Evolutionary conservation across 2,888 invertebrate species (phyloP).

Genomic region (Tromatobia lineatoria): DNA sequence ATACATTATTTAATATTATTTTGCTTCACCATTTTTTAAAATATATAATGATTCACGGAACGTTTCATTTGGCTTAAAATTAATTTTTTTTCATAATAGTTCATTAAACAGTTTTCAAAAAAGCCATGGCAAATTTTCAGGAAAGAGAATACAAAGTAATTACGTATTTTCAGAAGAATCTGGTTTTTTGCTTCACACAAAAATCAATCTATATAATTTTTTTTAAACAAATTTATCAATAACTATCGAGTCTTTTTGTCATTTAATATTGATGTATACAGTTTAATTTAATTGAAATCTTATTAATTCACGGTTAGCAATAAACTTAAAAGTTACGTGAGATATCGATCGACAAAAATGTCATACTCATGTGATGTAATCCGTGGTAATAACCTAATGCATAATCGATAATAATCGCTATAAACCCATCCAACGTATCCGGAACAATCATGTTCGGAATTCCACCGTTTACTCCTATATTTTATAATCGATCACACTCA

Average conservation of each 20-base stretch:
- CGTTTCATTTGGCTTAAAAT: no score
- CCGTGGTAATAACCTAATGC: neutral
- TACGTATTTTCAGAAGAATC: no score
- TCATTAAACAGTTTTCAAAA: no score
- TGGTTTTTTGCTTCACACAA: no score
- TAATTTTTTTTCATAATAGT: no score
- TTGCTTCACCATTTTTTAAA: neutral
- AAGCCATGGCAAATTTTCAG: no score
- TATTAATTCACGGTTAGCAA: neutral
- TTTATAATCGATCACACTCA: slow-evolving; percentile 66
- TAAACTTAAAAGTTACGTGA: neutral
- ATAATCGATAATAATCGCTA: slow-evolving; percentile 1
- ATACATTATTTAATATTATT: neutral
- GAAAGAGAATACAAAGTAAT: no score
- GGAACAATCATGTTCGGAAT: slow-evolving; percentile 12
- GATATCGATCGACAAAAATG: slow-evolving; percentile 1
- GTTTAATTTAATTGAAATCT: neutral
- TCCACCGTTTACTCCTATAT: slow-evolving; percentile 43
- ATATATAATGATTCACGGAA: neutral
- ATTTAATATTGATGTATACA: no score
- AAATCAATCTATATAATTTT: no score
- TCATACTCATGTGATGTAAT: neutral
- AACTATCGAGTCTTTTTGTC: no score
- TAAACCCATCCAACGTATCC: slow-evolving; percentile 23
- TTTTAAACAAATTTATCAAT: no score